Evolutionary conservation across 1,140 invertebrate species (phyloP), one percentile per base, ranked within the genome.

Genomic region (Andrena cerasifolii): DNA sequence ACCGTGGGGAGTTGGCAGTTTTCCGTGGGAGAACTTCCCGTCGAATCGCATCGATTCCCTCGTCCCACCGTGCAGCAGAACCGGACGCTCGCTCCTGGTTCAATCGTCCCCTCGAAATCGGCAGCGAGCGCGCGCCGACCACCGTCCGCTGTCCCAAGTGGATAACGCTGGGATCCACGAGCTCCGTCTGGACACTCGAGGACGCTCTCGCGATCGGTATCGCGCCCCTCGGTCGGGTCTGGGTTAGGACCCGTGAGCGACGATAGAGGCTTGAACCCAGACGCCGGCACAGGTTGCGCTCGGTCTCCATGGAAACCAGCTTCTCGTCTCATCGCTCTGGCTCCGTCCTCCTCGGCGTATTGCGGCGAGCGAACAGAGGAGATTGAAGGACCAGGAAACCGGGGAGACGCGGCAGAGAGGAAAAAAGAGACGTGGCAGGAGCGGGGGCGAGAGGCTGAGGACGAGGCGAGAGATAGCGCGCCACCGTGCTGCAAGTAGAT

Each of bases 301-400:
- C 66, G 87, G n/a, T 88, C 71, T 75, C 87, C 85, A 88, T 87
- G 86, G 86, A 82, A 85, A 88, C 87, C 78, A 75, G 56, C 61
- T 66, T 61, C 70, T 75, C 84, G 73, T 77, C 83, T 80, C 75
- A 73, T 78, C 80, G 62, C 67, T 47, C 73, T 67, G 59, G 51
- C 73, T 68, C n/a, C 59, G 59, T 82, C 72, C 79, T 79, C 49
- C 65, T 61, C 62, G 70, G 18, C 72, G 71, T 80, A 75, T 80
- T 70, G 68, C 73, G 58, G 26, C 47, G 36, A 31, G 47, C 61
- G 75, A 59, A 24, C 49, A 68, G 66, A 74, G 68, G 68, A 79
- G 77, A 33, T 8, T 33, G 43, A 47, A 53, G 40, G 36, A 59
- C 33, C 51, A 62, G 47, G 43, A 49, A 33, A 54, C 33, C 51